These are phyloP conservation scores for Alexandromys fortis DNA, from an alignment of 2,113 vertebrate species.

Conservation along the genomic window DNA sequence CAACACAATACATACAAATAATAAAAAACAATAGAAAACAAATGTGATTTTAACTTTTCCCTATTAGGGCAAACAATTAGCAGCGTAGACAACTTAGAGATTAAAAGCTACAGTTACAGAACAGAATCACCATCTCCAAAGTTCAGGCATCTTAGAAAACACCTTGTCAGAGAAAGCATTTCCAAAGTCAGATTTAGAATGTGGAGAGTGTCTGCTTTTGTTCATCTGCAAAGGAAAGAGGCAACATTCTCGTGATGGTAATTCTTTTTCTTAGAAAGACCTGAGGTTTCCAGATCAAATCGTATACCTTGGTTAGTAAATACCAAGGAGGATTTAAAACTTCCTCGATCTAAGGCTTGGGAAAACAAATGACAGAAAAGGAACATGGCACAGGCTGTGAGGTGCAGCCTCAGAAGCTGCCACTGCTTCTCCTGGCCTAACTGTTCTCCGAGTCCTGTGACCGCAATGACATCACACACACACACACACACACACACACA, in stretches of 20 bases:
- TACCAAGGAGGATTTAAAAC: not conserved
- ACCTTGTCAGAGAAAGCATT: not conserved
- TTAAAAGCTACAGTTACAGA: not conserved
- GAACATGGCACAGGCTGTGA: fast-evolving
- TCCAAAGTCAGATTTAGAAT: not conserved
- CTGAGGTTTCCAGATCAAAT: not conserved
- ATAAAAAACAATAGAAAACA: not conserved
- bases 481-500: no score
- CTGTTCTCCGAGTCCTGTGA: not conserved
- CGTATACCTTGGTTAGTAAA: not conserved
- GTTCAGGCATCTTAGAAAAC: not conserved
- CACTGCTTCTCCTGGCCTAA: not conserved
- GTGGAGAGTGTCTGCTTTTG: not conserved
- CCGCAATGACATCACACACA: not conserved
- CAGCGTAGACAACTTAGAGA: not conserved
- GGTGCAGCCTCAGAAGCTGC: not conserved
- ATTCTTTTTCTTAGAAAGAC: not conserved
- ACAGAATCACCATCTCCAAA: not conserved
- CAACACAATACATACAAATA: not conserved
- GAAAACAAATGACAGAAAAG: not conserved
- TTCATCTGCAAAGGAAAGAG: not conserved
- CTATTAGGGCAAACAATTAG: not conserved
- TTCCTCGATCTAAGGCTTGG: not conserved
- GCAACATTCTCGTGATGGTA: not conserved
- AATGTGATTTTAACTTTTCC: not conserved